Evolutionary conservation across 2,888 invertebrate species (phyloP).

Genomic region (Pardosa pseudoannulata): DNA sequence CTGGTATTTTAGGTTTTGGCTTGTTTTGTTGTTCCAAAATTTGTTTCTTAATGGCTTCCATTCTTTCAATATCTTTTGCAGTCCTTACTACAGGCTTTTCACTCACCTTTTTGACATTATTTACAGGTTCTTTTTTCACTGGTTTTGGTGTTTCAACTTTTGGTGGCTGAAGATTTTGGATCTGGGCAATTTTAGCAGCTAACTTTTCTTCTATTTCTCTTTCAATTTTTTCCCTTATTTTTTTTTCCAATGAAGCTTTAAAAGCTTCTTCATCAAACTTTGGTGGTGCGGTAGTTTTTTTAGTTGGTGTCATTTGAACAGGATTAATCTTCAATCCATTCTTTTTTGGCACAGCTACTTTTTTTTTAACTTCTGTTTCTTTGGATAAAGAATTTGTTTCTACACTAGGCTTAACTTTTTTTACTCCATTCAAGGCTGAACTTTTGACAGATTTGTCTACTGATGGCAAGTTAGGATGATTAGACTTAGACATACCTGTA

Average conservation of each 20-base stretch:
- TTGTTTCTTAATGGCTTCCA: background rate
- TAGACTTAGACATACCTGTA: background rate
- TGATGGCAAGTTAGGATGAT: constrained; percentile 20
- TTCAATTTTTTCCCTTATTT: constrained; percentile 35
- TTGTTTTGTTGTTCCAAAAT: background rate
- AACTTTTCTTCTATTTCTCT: constrained; percentile 46
- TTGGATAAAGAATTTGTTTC: background rate
- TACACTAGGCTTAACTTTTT: background rate
- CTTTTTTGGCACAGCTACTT: constrained; percentile 16
- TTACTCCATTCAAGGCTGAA: background rate
- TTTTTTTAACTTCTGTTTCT: background rate
- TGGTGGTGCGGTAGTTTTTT: background rate
- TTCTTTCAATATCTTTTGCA: constrained; percentile 8
- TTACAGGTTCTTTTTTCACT: background rate
- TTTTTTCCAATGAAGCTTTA: constrained; percentile 23
- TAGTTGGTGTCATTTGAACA: background rate
- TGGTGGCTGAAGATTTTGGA: background rate
- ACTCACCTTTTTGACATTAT: background rate
- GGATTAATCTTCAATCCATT: constrained; percentile 27
- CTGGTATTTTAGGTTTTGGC: constrained; percentile 12
- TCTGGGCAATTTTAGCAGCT: constrained; percentile 22
- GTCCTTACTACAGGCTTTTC: background rate
- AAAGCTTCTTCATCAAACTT: constrained; percentile 30
- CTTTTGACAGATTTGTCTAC: background rate
- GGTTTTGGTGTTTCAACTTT: background rate